Evolutionary conservation across 2,797 vertebrate genomes (phyloP), one percentile per base, ranked within the genome.

Genomic region (Girardinus metallicus): DNA sequence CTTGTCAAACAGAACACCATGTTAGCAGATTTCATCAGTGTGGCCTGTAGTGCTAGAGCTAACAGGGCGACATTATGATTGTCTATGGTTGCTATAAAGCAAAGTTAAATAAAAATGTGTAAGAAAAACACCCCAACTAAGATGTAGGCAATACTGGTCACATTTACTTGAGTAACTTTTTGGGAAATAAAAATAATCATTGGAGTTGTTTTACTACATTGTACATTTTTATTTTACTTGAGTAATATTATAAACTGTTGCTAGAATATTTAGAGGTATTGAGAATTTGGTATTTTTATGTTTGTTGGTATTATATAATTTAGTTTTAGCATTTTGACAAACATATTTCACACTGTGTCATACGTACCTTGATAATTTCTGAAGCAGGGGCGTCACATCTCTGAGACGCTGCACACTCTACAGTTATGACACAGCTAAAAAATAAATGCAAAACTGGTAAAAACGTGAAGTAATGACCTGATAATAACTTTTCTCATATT

Each of bases 1-100:
- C 31, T 18, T n/a, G 62, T 66, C 31, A 21, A 31, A 66, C 31
- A 49, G n/a, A 39, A 46, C 44, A 78, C 29, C 9, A 51, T 31
- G 15, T 74, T 51, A 16, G 15, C 15, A 34, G 43, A 68, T 78
- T 71, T 60, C 26, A 74, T 89, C 34, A 44, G 31, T 12, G 9
- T 49, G 18, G 31, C 1, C 78, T 80, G 80, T 43, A 21, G 11
- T 74, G 47, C 64, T 11, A 41, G 7, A 60, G 57, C 51, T 85
- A 78, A 82, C 75, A 78, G 66, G 12, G 49, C 74, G 21, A 71
- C 34, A 81, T 77, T 73, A 74, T 46, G 66, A 77, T 26, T 55
- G 66, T 80, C 53, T 78, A 31, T n/a, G 44, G 64, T 70, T 34
- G 46, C 68, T 31, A 36, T 2, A 21, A 85, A 78, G 11, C 29